Evolutionary conservation across 2,888 invertebrate species (phyloP), one percentile per base, ranked within the genome.

Genomic region (Drosophila diplacantha): DNA sequence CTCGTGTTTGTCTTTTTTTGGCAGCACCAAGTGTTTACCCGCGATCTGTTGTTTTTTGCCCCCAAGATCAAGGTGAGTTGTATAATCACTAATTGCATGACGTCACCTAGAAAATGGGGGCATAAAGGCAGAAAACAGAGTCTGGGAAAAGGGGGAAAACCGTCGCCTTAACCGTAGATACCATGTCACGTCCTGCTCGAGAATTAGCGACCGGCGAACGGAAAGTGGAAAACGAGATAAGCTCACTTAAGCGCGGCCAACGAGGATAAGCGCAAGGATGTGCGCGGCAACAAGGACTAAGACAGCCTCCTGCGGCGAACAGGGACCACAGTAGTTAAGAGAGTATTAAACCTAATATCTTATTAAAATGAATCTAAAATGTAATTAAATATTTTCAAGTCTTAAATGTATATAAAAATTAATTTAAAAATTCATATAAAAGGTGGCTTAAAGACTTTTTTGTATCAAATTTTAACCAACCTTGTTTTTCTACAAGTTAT

Each of bases 241-340:
- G 63, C 68, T 34, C 58, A 68, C 61, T 68, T 58, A 50, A 76
- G 74, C 56, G 64, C 52, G 39, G 41, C 18, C 18, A 32, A 41
- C 35, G 29, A 26, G 50, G 57, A 71, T 64, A 44, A 46, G 43
- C 46, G 26, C 20, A 20, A 26, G 11, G 44, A 44, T 44, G n/a
- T 29, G 35, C 35, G 18, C 31, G 53, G 29, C 29, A 26, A 12
- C 26, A 9, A 14, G 24, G 22, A 20, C 18, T 9, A 53, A 52
- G 12, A 6, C n/a, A 52, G 34, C 32, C 32, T 26, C 11, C n/a
- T n/a, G 43, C 16, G 24, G 43, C 26, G 11, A n/a, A 43, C 16
- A 26, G 26, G 12, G 18, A 26, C 12, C 11, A 12, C 26, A 26
- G 12, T 44, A 18, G 44, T 2, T 24, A n/a, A 24, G 39, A 24